Evolutionary conservation across 2,888 invertebrate species (phyloP), one percentile per base, ranked within the genome.

Genomic region (Drosophila eohydei): DNA sequence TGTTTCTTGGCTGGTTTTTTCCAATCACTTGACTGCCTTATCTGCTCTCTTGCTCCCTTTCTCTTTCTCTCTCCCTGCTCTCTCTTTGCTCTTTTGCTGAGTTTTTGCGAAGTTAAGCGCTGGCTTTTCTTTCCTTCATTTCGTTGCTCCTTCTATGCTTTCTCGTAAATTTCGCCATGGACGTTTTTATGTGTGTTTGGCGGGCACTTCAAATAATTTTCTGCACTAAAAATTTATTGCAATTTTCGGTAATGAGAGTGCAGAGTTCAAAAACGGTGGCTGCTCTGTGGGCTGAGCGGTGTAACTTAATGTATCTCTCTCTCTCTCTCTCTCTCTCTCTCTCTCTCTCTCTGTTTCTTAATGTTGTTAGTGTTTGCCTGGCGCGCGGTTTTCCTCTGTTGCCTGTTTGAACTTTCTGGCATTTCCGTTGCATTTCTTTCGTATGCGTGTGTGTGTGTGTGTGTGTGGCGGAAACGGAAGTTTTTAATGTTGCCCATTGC

Each of bases 171-270:
- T 85, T 74, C 57, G 56, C 55, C 59, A 89, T 87, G 74, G 87
- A 89, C 89, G 78, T 88, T 87, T 87, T 87, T 88, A 89, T 87
- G 85, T 85, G 86, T 88, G 89, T 80, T 67, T 87, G 80, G 78
- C 73, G 82, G 84, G 85, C 88, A 80, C 89, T 83, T 88, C 89
- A 85, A 84, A 89, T 83, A 87, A 87, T 87, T 87, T 88, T 81
- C 67, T 71, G 77, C 78, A 80, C 80, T 74, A 83, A 73, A 85
- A 87, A 87, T 87, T 87, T 87, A 89, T 87, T 88, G 87, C 87
- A 83, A 85, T 89, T 87, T 89, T 80, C 75, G 81, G 88, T 87
- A 87, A 87, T 87, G 89, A 87, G 87, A 83, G 81, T 79, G 67
- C 73, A 66, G 78, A 81, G 70, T 60, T 73, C 57, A 62, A 48